Evolutionary conservation across 2,113 vertebrate species (phyloP).

Genomic region (Anthoscopus minutus): DNA sequence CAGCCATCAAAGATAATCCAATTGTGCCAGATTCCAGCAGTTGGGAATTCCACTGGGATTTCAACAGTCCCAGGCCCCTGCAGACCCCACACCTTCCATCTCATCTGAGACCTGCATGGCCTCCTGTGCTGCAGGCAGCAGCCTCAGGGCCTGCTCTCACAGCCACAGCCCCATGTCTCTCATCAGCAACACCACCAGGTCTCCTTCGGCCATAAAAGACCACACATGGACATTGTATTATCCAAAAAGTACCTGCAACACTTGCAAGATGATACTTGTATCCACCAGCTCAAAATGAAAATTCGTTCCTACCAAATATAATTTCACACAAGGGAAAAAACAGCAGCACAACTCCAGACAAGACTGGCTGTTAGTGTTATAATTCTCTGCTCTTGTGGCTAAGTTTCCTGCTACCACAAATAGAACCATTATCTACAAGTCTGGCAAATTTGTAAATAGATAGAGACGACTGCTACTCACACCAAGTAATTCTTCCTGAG

Average conservation of each 20-base stretch:
- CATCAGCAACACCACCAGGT: rapidly evolving
- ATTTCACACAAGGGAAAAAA: background rate
- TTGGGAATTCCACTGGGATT: no score
- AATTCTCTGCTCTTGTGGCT: background rate
- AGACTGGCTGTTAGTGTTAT: background rate
- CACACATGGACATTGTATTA: rapidly evolving
- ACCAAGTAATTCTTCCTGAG: background rate
- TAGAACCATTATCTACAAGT: background rate
- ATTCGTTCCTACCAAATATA: background rate
- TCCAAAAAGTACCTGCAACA: background rate
- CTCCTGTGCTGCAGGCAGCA: background rate
- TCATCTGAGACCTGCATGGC: background rate
- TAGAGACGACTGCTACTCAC: background rate
- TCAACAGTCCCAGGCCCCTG: background rate
- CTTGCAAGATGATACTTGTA: background rate
- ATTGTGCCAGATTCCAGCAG: background rate
- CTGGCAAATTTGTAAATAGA: background rate
- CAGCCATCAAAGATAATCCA: background rate
- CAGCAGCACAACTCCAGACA: background rate
- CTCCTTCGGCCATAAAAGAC: background rate
- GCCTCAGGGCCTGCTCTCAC: background rate
- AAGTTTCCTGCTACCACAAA: background rate
- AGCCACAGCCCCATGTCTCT: rapidly evolving
- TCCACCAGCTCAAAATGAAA: background rate
- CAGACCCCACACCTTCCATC: background rate